Evolutionary conservation across 2,797 vertebrate genomes (phyloP).

Genomic region (Craterocephalus amniculus): DNA sequence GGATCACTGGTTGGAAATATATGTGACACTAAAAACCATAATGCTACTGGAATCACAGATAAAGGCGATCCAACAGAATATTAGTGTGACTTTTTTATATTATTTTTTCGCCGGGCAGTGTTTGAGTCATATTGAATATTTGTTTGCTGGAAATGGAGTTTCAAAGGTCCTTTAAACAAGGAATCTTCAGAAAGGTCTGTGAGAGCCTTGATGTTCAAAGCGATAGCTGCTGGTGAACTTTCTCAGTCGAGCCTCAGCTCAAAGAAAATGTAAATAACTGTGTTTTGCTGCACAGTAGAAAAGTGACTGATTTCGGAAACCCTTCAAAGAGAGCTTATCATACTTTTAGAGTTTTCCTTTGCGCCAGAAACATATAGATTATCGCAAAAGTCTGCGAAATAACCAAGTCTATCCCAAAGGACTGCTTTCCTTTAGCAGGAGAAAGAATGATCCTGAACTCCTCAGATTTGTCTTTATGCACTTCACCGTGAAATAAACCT

Average conservation of each 20-base stretch:
- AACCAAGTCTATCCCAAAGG: background rate
- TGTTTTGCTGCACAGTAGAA: background rate
- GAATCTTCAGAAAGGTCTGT: background rate
- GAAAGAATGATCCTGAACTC: background rate
- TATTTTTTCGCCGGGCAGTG: too few relatives aligned
- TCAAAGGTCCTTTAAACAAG: background rate
- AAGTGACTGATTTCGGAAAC: background rate
- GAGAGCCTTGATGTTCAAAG: background rate
- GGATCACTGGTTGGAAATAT: too few relatives aligned
- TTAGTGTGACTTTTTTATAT: too few relatives aligned
- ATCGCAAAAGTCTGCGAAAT: background rate
- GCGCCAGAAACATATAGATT: background rate
- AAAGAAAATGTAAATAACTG: background rate
- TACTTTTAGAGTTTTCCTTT: background rate
- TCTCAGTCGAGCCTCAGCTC: background rate
- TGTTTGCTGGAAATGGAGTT: background rate
- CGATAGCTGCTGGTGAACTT: background rate
- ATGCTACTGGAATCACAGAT: too few relatives aligned
- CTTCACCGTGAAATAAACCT: too few relatives aligned
- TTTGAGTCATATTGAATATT: background rate
- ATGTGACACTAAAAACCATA: too few relatives aligned
- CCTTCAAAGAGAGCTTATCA: too few relatives aligned
- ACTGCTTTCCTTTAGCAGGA: background rate
- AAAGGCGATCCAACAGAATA: too few relatives aligned
- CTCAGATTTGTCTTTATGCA: background rate